Base-by-base conservation (phyloP, 2,888 invertebrate genomes). In the Drosophila meridionalis region DNA sequence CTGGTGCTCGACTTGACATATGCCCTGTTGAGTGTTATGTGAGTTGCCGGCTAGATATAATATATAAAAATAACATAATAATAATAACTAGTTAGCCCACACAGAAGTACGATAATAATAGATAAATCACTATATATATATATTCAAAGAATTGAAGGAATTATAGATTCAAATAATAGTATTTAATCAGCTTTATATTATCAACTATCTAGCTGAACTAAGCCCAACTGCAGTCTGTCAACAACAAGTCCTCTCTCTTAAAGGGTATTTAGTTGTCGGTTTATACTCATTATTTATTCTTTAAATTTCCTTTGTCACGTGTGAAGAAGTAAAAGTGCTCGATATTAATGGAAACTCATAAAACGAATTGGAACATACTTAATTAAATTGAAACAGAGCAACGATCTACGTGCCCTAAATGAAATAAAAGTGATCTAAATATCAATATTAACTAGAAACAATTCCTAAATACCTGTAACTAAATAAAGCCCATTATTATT, bases 301-400 rank as follows among this genome's bases (percentile, higher is more conserved):
- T 34, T 20, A 52, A 2, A 34, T 52, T 52, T 52, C 34, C 50
- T 11, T 34, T 34, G 50, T 53, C 53, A 53, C 53, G 53, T 53
- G 52, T 36, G 32, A 5, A 4, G 9, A 30, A n/a, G 32, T 32
- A 32, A n/a, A 32, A 32, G 50, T 50, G 50, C 50, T n/a, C 34
- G 20, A 34, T 50, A 34, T 34, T 50, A 32, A n/a, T 32, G 50
- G 32, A 32, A 32, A 14, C 32, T 32, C 9, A 32, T n/a, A n/a
- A 36, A 53, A 14, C 7, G 8, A 32, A n/a, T 32, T 50, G 7
- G 50, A 50, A n/a, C 12, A 47, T 6, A n/a, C 12, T 28, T 6
- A 12, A n/a, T 11, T 11, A 11, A 45, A 6, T 53, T 38, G 20
- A 12, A 53, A 12, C 11, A 34, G 20, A 20, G 20, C 6, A 7